Conservation (phyloP, 2,888 invertebrate species). For the Erebia epiphron region DNA sequence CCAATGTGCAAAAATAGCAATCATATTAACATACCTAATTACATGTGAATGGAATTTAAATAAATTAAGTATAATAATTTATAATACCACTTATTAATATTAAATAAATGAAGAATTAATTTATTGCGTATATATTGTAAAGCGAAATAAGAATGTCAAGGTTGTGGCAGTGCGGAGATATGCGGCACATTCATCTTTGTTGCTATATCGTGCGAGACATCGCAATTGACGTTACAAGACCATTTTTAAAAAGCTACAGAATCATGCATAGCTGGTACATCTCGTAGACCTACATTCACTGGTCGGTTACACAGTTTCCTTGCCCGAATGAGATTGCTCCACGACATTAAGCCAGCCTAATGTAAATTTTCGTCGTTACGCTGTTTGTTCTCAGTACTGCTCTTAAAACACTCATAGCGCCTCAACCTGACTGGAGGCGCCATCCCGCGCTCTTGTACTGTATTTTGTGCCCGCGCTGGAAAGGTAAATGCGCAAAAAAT, state of each 20-base stretch:
- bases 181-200: constrained; percentile 72
- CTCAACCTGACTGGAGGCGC: too few species aligned
- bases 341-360: constrained; percentile 79
- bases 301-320: constrained; percentile 68
- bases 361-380: constrained; percentile 77
- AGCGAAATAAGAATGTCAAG: constrained; percentile 64
- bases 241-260: constrained; percentile 53
- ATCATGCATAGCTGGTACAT: constrained; percentile 44
- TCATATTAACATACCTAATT: neutral
- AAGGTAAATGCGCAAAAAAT: too few species aligned
- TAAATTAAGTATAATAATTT: constrained; percentile 11
- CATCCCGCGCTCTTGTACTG: too few species aligned
- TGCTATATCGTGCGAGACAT: constrained; percentile 69
- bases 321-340: constrained; percentile 76
- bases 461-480: too few species aligned
- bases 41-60: constrained; percentile 21
- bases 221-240: constrained; percentile 64
- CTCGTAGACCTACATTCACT: constrained; percentile 53
- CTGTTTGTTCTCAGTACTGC: constrained; percentile 59
- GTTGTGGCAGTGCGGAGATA: constrained; percentile 62
- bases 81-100: neutral
- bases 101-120: constrained; percentile 11
- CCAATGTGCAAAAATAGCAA: neutral
- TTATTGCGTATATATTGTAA: constrained; percentile 12
- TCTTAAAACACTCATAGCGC: too few species aligned